phyloP scores from a whole-genome alignment of 2,113 vertebrate genomes.

The Brachyistius frenatus region DNA sequence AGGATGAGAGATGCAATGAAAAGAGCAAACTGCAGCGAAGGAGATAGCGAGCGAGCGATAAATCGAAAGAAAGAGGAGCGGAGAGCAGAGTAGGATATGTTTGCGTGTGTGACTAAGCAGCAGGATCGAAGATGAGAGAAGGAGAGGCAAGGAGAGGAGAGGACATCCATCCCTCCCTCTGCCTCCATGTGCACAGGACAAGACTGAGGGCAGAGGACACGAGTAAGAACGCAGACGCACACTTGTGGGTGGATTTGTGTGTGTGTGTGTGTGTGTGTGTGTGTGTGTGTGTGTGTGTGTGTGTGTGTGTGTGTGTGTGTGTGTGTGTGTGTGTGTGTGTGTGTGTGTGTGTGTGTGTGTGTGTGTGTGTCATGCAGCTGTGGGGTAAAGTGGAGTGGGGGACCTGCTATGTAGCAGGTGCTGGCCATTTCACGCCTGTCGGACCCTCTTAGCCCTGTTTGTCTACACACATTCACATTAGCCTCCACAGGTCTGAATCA shows the following conservation, averaged over 20 bases:
- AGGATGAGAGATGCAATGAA: conserved; percentile 69
- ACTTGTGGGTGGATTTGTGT: conserved; percentile 13
- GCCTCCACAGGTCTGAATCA: conserved; percentile 58
- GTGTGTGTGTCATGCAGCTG: conserved; percentile 69
- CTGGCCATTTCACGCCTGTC: conserved; percentile 83
- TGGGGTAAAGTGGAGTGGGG: conserved; percentile 53
- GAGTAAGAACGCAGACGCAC: conserved; percentile 45
- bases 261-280: conserved; percentile 43
- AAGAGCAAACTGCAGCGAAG: conserved; percentile 64
- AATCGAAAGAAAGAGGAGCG: conserved; percentile 47
- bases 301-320: conserved; percentile 52
- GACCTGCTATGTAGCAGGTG: conserved; percentile 78
- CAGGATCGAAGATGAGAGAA: conserved; percentile 65
- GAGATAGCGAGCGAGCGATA: conserved; percentile 59
- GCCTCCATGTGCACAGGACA: conserved; percentile 65
- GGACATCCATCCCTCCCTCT: conserved; percentile 61
- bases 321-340: too few species aligned
- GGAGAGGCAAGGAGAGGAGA: conserved; percentile 62
- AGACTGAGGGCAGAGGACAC: conserved; percentile 50
- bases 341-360: conserved; percentile 34
- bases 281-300: conserved; percentile 53
- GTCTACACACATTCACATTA: conserved; percentile 73
- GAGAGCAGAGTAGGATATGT: conserved; percentile 33
- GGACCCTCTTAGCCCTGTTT: conserved; percentile 74
- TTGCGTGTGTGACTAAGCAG: conserved; percentile 68